These are phyloP conservation scores for Blastobasis adustella DNA, from an alignment of 2,888 invertebrate genomes.

Conservation along the genomic window DNA sequence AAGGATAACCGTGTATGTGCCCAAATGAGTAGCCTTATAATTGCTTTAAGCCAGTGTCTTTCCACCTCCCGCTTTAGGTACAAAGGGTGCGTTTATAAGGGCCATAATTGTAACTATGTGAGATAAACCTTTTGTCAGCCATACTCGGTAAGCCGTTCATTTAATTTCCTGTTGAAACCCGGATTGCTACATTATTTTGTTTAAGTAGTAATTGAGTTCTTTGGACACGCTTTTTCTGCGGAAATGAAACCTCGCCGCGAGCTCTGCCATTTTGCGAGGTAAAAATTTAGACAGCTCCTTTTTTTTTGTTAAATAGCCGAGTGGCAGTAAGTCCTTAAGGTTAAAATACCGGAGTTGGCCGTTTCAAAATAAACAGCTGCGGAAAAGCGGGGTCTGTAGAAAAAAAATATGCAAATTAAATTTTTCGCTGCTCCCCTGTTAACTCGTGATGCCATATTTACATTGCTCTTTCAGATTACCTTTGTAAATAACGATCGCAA, in stretches of 20 bases:
- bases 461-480: too few species aligned
- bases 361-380: too few species aligned
- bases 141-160: constrained; percentile 56
- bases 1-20: constrained; percentile 40
- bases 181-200: constrained; percentile 63
- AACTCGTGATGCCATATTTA: too few species aligned
- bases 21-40: constrained; percentile 50
- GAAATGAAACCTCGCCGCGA: constrained; percentile 55
- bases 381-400: too few species aligned
- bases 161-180: constrained; percentile 69
- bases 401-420: too few species aligned
- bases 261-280: constrained; percentile 14
- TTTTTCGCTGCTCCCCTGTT: too few species aligned
- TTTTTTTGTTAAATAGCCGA: too few species aligned
- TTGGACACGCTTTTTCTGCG: constrained; percentile 58
- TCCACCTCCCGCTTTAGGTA: constrained; percentile 42
- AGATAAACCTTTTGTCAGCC: constrained; percentile 56
- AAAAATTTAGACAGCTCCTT: not conserved
- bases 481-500: too few species aligned
- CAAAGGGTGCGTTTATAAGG: constrained; percentile 36
- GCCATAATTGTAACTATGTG: constrained; percentile 46
- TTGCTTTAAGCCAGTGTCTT: constrained; percentile 49
- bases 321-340: too few species aligned
- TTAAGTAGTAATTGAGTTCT: constrained; percentile 69
- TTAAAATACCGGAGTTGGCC: too few species aligned